phyloP scores from a whole-genome alignment of 2,113 vertebrate genomes.

The Tragulus kanchil region DNA sequence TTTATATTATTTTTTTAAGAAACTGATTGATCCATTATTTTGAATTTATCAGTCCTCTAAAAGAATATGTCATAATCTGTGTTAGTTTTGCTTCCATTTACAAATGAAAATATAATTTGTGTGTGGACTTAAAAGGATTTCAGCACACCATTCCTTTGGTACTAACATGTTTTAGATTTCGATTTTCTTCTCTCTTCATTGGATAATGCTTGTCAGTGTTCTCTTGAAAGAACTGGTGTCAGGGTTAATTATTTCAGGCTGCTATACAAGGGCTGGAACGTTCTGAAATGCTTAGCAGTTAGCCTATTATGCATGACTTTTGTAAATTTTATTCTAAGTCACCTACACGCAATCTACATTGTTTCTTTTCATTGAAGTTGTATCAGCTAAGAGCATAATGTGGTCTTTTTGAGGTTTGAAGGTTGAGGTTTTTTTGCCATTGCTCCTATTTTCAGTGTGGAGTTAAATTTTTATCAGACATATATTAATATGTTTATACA shows the following conservation, averaged over 20 bases:
- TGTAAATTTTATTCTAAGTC: background rate
- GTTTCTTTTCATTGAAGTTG: too few relatives aligned
- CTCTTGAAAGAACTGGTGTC: background rate
- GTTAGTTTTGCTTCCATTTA: background rate
- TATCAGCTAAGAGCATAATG: background rate
- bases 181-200: background rate
- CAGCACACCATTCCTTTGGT: background rate
- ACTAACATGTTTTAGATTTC: background rate
- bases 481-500: background rate
- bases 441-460: background rate
- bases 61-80: background rate
- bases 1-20: slow-evolving; percentile 8
- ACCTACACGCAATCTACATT: background rate
- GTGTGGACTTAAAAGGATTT: background rate
- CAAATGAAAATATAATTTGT: background rate
- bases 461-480: too few relatives aligned
- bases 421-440: background rate
- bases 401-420: background rate
- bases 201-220: slow-evolving; percentile 23
- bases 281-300: slow-evolving; percentile 41
- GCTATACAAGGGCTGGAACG: background rate
- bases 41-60: slow-evolving; percentile 36
- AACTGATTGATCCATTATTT: background rate
- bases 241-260: slow-evolving; percentile 56
- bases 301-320: background rate